Evolutionary conservation across 1,140 invertebrate genomes (phyloP), one percentile per base, ranked within the genome.

Genomic region (Trigoniulus corallinus): DNA sequence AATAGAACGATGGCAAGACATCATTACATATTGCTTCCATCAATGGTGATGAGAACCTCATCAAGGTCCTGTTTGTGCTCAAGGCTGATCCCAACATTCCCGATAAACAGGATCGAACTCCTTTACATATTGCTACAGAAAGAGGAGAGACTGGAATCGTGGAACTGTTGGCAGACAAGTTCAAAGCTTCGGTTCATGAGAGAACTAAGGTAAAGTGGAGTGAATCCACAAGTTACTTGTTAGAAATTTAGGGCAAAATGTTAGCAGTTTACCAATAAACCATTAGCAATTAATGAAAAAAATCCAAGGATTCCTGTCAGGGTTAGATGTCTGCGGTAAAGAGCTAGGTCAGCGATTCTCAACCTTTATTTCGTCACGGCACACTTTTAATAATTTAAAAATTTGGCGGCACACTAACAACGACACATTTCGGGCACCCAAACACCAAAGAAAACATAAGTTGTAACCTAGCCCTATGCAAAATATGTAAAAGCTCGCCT

Each of bases 121-220:
- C 94, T 0, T 84, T 98, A 74, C 94, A 98, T 67, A 71, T 98
- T 54, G 95, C 95, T 2, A 93, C 95, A 0, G 93, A 98, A 69
- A 84, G 88, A 62, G 95, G 95, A 0, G 88, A 97, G 61, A 94
- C 91, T 1, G 75, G 78, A 25, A 82, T 97, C 53, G 96, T 99
- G 12, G 95, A 98, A 64, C 72, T 96, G 3, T 67, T 99, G 21
- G 89, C 92, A 0, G 94, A 98, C 63, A 98, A 98, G 68, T 98
- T 97, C 69, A 91, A 88, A 67, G 91, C 91, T 1, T 92, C 88
- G 41, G 88, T 93, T 54, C 84, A 88, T 63, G 86, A 92, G 66
- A 73, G 89, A 54, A 93, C 88, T 1, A 93, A 92, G 68, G 61
- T 62, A 43, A 39, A 47, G 15, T 24, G 29, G n/a, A n/a, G 45